These are phyloP conservation scores for Pheosia tremula DNA, from an alignment of 2,888 invertebrate genomes.

Conservation along the genomic window DNA sequence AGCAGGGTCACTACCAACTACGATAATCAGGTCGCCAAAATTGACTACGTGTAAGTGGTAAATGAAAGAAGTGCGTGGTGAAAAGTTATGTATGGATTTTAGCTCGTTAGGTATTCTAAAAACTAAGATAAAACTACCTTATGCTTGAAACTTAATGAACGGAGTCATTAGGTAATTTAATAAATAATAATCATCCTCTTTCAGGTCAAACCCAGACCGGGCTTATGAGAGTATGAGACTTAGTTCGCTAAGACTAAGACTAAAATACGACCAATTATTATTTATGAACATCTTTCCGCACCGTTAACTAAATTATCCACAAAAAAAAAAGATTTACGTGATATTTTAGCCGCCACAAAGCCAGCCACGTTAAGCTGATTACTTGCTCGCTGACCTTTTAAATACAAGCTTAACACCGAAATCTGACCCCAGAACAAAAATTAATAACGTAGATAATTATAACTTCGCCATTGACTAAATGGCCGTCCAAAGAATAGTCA, in stretches of 20 bases:
- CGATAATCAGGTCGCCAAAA: too few species aligned
- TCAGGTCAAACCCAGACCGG: not conserved
- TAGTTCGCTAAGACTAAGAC: slow-evolving; percentile 14
- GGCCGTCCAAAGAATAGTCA: slow-evolving; percentile 15
- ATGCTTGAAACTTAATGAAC: slow-evolving; percentile 1
- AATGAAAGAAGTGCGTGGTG: too few species aligned
- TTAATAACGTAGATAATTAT: slow-evolving; percentile 53
- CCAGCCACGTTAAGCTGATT: slow-evolving; percentile 57
- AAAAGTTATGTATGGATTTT: too few species aligned
- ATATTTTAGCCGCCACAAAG: slow-evolving; percentile 37
- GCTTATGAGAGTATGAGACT: slow-evolving; percentile 3
- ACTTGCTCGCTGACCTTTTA: slow-evolving; percentile 57
- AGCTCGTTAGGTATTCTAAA: not conserved
- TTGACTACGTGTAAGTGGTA: too few species aligned
- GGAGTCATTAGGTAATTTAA: slow-evolving; percentile 1
- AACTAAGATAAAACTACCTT: not conserved
- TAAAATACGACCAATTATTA: slow-evolving; percentile 19
- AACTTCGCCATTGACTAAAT: slow-evolving; percentile 39
- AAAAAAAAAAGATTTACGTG: slow-evolving; percentile 35
- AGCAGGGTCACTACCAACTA: too few species aligned
- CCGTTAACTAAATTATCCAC: slow-evolving; percentile 32
- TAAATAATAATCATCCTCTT: not conserved
- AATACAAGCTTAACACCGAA: slow-evolving; percentile 53
- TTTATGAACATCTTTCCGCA: slow-evolving; percentile 26
- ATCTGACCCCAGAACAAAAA: slow-evolving; percentile 52